Evolutionary conservation across 2,113 vertebrate genomes (phyloP).

Genomic region (Malurus alboscapulatus): DNA sequence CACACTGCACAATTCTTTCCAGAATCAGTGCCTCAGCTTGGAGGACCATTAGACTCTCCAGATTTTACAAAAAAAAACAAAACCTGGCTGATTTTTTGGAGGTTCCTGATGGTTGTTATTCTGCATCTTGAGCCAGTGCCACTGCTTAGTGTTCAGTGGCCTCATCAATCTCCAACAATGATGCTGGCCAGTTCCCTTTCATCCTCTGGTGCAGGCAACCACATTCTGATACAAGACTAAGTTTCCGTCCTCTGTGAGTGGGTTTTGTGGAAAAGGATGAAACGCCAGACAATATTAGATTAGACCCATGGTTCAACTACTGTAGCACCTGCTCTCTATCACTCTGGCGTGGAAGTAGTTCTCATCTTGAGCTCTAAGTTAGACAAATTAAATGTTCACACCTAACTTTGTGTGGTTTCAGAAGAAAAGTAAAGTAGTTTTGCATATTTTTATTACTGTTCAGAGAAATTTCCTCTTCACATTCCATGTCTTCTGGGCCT

Average conservation of each 20-base stretch:
- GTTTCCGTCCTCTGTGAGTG: background rate
- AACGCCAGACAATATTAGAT: background rate
- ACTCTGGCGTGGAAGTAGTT: background rate
- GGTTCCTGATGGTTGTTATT: background rate
- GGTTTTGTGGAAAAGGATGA: background rate
- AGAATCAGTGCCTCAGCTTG: background rate
- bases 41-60: background rate
- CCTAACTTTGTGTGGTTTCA: background rate
- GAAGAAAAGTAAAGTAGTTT: background rate
- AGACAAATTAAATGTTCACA: background rate
- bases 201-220: background rate
- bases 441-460: background rate
- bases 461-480: background rate
- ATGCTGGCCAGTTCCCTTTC: background rate
- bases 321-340: background rate
- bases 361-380: background rate
- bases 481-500: slow-evolving; percentile 3
- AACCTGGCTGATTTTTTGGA: background rate
- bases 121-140: background rate
- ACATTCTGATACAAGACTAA: background rate
- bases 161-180: background rate
- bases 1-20: background rate
- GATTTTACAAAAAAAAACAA: background rate
- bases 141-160: background rate
- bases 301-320: background rate